Conservation (phyloP, 2,888 invertebrate genomes). For the Dexiosoma caninum region DNA sequence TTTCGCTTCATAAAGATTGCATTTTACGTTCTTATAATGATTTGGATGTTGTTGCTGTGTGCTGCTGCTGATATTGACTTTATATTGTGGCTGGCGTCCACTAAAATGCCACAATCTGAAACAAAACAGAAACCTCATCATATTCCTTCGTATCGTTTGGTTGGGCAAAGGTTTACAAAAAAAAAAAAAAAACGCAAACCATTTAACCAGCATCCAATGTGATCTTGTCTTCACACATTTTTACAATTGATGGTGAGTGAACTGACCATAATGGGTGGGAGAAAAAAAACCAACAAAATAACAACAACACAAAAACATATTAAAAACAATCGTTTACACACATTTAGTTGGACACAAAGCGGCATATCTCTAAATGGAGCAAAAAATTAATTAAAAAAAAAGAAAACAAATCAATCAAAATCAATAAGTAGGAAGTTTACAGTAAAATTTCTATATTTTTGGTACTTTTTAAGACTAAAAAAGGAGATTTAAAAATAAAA, state of each 20-base stretch:
- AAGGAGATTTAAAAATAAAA: too few relatives aligned
- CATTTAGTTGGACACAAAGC: constrained; percentile 18
- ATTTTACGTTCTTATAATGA: constrained; percentile 57
- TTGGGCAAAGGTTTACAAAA: not conserved
- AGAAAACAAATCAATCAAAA: constrained; percentile 35
- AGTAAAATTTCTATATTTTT: not conserved
- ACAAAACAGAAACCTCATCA: not conserved
- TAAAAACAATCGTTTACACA: constrained; percentile 32
- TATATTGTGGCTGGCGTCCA: constrained; percentile 32
- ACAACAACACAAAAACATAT: constrained; percentile 21
- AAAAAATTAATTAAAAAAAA: too few relatives aligned
- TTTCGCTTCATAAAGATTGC: constrained; percentile 44
- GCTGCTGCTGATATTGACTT: too few relatives aligned
- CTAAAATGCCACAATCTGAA: constrained; percentile 51
- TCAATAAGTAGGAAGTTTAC: too few relatives aligned
- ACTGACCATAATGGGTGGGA: constrained; percentile 37
- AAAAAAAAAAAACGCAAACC: constrained; percentile 18
- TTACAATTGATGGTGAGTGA: constrained; percentile 49
- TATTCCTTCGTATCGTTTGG: not conserved
- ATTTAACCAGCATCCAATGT: constrained; percentile 51
- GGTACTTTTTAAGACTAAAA: not conserved
- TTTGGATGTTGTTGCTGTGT: constrained; percentile 44
- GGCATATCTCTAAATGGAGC: constrained; percentile 42
- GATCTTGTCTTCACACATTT: constrained; percentile 63
- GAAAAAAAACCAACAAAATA: not conserved